A percentile compares a stretch with the other conserved stretches of the same genome.
These are phyloP conservation scores for Bambusicola thoracicus DNA, from an alignment of 2,113 vertebrate species.

Conservation along the genomic window DNA sequence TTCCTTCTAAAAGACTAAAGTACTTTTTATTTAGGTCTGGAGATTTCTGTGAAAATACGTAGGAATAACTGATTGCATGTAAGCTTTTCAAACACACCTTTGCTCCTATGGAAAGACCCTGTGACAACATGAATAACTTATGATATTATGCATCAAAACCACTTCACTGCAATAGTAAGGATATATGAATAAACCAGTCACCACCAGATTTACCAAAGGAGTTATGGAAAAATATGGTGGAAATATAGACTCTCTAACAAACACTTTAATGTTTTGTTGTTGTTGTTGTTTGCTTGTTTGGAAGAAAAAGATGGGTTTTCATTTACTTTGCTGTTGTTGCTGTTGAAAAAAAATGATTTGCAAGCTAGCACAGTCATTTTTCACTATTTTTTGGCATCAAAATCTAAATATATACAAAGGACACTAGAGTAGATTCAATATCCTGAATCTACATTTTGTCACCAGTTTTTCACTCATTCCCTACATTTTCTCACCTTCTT, in stretches of 20 bases:
- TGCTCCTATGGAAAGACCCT: neutral
- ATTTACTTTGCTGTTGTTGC: neutral
- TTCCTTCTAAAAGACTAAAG: neutral
- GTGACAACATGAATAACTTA: neutral
- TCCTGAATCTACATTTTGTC: neutral
- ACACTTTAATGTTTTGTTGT: neutral
- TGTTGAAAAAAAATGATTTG: neutral
- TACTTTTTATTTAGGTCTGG: neutral
- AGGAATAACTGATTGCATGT: neutral
- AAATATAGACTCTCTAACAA: neutral
- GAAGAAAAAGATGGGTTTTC: neutral
- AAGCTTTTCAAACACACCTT: neutral
- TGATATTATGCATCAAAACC: neutral
- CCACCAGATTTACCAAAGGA: fast-evolving
- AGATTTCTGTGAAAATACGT: neutral
- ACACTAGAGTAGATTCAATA: neutral
- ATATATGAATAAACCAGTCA: neutral
- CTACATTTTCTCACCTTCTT: neutral
- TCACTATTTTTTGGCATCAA: neutral
- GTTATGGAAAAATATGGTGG: neutral
- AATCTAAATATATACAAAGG: neutral
- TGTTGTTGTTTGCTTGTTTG: neutral
- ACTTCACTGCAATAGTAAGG: neutral
- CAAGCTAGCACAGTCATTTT: neutral
- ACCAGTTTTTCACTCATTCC: neutral